phyloP scores from a whole-genome alignment of 30 jellyfish, hydroid and myxozoan species.

The Pseudorhiza aurosa region DNA sequence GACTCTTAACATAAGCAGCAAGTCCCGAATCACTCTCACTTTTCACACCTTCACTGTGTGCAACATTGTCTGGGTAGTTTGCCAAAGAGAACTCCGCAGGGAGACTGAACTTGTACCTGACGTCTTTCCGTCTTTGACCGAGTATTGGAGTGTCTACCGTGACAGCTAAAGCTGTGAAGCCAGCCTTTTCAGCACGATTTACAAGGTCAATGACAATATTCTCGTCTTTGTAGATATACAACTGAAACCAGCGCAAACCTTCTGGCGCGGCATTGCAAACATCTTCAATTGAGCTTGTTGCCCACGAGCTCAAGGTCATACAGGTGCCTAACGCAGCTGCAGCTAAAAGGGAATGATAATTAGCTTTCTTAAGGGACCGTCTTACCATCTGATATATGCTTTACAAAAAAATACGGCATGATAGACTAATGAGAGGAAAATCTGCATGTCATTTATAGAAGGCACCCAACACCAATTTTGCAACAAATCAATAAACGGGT shows the following conservation, averaged over 20 bases:
- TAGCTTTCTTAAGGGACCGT: too few species aligned
- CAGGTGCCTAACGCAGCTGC: slow-evolving; percentile 71
- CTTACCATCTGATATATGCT: too few species aligned
- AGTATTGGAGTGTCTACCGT: slow-evolving; percentile 78
- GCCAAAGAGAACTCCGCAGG: slow-evolving; percentile 63
- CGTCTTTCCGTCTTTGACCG: slow-evolving; percentile 58
- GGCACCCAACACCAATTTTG: too few species aligned
- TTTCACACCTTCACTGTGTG: slow-evolving; percentile 61
- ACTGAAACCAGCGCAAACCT: slow-evolving; percentile 69
- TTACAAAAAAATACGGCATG: too few species aligned
- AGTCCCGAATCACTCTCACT: slow-evolving; percentile 71
- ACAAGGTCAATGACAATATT: slow-evolving; percentile 62
- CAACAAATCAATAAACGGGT: too few species aligned
- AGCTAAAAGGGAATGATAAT: slow-evolving; percentile 34
- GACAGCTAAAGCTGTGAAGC: slow-evolving; percentile 73
- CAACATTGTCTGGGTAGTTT: slow-evolving; percentile 26
- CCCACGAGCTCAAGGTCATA: slow-evolving; percentile 81
- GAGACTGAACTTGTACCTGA: slow-evolving; percentile 41
- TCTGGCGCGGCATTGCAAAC: slow-evolving; percentile 62
- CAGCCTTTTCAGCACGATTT: slow-evolving; percentile 77
- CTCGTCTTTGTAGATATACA: slow-evolving; percentile 75
- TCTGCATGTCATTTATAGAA: too few species aligned
- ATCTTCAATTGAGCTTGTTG: slow-evolving; percentile 70
- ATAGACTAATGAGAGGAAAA: too few species aligned
- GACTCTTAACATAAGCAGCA: slow-evolving; percentile 56